Evolutionary conservation across 1,140 invertebrate species (phyloP).

Genomic region (Formica exsecta): DNA sequence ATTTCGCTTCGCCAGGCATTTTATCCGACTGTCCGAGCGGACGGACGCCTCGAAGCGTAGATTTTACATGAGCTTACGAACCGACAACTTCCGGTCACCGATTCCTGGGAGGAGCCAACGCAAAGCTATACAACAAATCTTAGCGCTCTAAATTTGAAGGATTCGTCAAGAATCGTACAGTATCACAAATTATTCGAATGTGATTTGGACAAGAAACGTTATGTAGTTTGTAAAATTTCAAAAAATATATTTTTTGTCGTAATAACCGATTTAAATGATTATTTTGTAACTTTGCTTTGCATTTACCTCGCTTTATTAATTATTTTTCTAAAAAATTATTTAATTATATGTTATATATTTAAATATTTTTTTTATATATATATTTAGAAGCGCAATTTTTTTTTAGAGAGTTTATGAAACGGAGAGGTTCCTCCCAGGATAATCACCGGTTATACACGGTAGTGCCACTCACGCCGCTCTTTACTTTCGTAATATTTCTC

Average conservation of each 20-base stretch:
- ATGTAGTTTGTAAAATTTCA: neutral
- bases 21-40: neutral
- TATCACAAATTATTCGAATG: neutral
- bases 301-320: neutral
- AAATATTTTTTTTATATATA: neutral
- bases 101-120: neutral
- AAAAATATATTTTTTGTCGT: neutral
- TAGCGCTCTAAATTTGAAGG: neutral
- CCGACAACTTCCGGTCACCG: neutral
- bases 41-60: neutral
- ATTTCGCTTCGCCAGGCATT: neutral
- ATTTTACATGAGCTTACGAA: slow-evolving; percentile 12
- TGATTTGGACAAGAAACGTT: neutral
- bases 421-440: neutral
- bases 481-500: slow-evolving; percentile 10
- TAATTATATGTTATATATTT: no score
- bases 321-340: neutral
- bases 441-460: neutral
- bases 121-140: neutral
- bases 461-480: neutral
- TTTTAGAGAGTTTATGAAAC: neutral
- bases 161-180: neutral
- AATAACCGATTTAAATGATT: neutral
- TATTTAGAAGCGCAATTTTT: neutral
- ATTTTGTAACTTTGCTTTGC: neutral